Evolutionary conservation across 2,113 vertebrate species (phyloP), one percentile per base, ranked within the genome.

Genomic region (Oenanthe oenanthe): DNA sequence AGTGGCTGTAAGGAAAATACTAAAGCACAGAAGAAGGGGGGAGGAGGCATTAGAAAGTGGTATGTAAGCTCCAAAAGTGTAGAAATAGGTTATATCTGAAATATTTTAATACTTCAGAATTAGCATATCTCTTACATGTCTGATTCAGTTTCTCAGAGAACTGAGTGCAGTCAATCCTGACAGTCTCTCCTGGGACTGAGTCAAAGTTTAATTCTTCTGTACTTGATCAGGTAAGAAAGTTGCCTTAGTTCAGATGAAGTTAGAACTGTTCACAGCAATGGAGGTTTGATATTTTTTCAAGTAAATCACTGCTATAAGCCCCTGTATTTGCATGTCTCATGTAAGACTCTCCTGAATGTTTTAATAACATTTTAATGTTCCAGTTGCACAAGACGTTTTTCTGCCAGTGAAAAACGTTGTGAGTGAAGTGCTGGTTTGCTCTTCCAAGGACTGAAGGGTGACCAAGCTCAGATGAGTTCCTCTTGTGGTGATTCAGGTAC

Each of bases 1-100:
- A 97, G 66, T 93, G 78, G 79, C 88, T 97, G 47, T 51, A 95
- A 97, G 97, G 96, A 92, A 98, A 98, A 97, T 96, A 97, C 36
- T 97, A 87, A 97, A 92, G 77, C 81, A 7, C 15, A 85, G 88
- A 89, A 97, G 77, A 74, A 85, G 73, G 20, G 32, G 32, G 68
- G 17, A 18, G 60, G 9, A 7, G 67, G 17, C 38, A 48, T 90
- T 78, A 85, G 85, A 74, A 71, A 73, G 58, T 74, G 29, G 45
- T 58, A 16, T 38, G 62, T 38, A 74, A 89, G 29, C 62, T 95
- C 56, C 40, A 82, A 56, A 92, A 96, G 36, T 32, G 32, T 73
- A 57, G 63, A 32, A 78, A 45, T 96, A 24, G 13, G 34, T 83
- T 85, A 36, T 92, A 24, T 88, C 71, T 88, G 80, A 75, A 88